Evolutionary conservation across 2,888 invertebrate genomes (phyloP).

Genomic region (Mesorhabditis spiculigera): DNA sequence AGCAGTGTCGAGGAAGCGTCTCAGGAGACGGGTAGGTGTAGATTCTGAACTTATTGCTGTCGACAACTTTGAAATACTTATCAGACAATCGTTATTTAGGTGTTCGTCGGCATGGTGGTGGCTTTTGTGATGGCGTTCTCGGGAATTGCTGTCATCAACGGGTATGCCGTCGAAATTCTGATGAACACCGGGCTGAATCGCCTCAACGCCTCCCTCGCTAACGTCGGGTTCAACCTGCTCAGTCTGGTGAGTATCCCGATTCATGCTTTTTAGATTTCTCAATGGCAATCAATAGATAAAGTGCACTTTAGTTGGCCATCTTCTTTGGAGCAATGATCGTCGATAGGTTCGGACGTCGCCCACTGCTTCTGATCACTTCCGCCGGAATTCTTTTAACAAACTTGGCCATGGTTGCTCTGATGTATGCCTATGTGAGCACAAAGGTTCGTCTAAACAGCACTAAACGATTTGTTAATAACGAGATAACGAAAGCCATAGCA

Average conservation of each 20-base stretch:
- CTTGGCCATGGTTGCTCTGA: constrained; percentile 28
- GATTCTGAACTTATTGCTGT: neutral
- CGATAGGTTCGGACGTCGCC: constrained; percentile 47
- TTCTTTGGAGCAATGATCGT: constrained; percentile 36
- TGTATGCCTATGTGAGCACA: constrained; percentile 33
- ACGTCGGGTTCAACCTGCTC: constrained; percentile 40
- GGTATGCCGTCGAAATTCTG: constrained; percentile 49
- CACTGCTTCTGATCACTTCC: constrained; percentile 34
- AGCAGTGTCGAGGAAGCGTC: constrained; percentile 22
- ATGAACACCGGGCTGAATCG: constrained; percentile 35
- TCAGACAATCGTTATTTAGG: constrained; percentile 14
- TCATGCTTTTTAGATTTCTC: constrained; percentile 8
- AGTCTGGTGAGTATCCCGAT: constrained; percentile 30
- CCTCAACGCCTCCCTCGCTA: constrained; percentile 41
- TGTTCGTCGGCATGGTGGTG: constrained; percentile 31
- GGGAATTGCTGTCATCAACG: constrained; percentile 49
- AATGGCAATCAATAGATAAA: constrained; percentile 4
- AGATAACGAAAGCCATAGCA: too few relatives aligned
- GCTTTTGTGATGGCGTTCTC: constrained; percentile 47
- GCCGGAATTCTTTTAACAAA: constrained; percentile 31
- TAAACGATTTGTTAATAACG: too few relatives aligned
- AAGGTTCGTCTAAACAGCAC: constrained; percentile 16
- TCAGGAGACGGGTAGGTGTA: constrained; percentile 15
- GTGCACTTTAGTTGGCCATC: constrained; percentile 26
- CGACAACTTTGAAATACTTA: neutral